A percentile compares a stretch with the other conserved stretches of the same genome.
These are phyloP conservation scores for Boloria euphrosyne DNA, from an alignment of 2,888 invertebrate species.

Conservation along the genomic window DNA sequence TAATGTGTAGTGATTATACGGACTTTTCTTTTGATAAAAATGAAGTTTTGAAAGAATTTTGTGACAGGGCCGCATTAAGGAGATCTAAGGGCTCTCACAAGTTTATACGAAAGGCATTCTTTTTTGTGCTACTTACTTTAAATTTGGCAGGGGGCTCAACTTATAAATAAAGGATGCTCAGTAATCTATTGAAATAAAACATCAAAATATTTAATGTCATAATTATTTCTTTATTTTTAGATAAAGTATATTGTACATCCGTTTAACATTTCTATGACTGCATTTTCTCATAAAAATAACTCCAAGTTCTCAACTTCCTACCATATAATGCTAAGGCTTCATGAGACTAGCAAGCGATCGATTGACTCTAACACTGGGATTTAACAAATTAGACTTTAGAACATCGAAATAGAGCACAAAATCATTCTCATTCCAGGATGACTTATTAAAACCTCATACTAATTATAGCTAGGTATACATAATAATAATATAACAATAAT, in stretches of 20 bases:
- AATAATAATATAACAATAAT: too few relatives aligned
- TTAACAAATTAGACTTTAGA: constrained; percentile 13
- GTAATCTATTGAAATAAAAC: constrained; percentile 20
- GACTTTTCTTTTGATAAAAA: too few relatives aligned
- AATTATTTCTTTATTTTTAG: constrained; percentile 63
- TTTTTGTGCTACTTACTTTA: too few relatives aligned
- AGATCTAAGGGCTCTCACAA: too few relatives aligned
- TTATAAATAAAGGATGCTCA: background rate
- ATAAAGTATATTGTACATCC: constrained; percentile 64
- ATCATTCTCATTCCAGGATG: constrained; percentile 22
- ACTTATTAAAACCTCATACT: constrained; percentile 9
- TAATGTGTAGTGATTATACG: too few relatives aligned
- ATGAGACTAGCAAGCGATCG: constrained; percentile 58
- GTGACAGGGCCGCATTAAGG: too few relatives aligned
- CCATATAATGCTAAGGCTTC: constrained; percentile 20
- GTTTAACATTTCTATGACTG: constrained; percentile 63
- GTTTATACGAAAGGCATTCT: too few relatives aligned
- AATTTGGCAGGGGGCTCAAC: too few relatives aligned
- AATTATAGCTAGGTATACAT: background rate
- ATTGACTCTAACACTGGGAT: constrained; percentile 28
- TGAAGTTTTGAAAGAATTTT: too few relatives aligned
- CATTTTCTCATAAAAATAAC: constrained; percentile 52
- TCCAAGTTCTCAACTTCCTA: constrained; percentile 6
- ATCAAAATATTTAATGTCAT: constrained; percentile 34
- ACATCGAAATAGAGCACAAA: constrained; percentile 14